These are phyloP conservation scores for Acronicta aceris DNA, from an alignment of 2,888 invertebrate genomes.

Conservation along the genomic window DNA sequence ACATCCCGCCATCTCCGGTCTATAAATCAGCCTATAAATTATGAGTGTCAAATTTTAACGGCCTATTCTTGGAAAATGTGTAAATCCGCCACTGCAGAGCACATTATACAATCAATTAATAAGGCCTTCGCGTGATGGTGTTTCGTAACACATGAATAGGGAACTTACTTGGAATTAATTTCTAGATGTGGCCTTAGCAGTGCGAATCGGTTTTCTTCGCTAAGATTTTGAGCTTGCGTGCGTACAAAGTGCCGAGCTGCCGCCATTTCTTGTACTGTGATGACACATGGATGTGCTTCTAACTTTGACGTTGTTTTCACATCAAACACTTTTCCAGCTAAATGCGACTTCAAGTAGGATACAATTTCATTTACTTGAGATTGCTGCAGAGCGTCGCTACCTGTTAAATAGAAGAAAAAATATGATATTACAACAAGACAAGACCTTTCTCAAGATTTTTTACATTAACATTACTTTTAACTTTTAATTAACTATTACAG, in stretches of 20 bases:
- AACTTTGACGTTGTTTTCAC: constrained; percentile 95
- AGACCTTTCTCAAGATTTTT: too few species aligned
- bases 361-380: constrained; percentile 94
- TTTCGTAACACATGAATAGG: neutral
- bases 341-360: constrained; percentile 93
- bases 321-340: constrained; percentile 94
- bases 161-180: constrained; percentile 95
- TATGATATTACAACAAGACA: neutral
- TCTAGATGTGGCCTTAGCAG: constrained; percentile 97
- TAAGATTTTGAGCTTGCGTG: constrained; percentile 94
- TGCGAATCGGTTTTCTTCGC: constrained; percentile 95
- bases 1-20: too few species aligned
- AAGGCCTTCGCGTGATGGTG: too few species aligned
- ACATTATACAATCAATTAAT: too few species aligned
- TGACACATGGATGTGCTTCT: constrained; percentile 97
- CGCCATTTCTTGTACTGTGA: constrained; percentile 99
- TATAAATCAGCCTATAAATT: too few species aligned
- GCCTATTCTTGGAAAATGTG: too few species aligned
- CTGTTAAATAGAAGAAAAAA: constrained; percentile 58
- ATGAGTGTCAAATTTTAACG: too few species aligned
- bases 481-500: too few species aligned
- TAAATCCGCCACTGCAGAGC: neutral
- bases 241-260: constrained; percentile 98
- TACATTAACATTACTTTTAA: too few species aligned
- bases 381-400: constrained; percentile 91